Percentiles rank a stretch among this genome's conserved stretches.
Conservation (phyloP, 2,113 vertebrate genomes). For the Dendropsophus ebraccatus region DNA sequence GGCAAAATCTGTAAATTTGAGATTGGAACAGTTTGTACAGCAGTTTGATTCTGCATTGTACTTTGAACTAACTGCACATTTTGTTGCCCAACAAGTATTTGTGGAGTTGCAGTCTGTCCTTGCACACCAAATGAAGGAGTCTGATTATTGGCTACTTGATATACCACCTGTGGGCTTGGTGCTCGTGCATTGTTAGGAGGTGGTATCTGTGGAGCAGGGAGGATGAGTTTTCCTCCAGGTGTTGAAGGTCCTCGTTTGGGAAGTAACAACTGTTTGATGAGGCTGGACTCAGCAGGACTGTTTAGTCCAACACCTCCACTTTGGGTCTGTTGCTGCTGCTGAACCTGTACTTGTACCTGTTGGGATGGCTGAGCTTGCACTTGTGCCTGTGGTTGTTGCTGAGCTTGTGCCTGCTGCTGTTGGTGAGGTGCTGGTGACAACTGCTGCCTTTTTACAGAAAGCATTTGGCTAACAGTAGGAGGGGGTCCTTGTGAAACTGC, state of each 20-base stretch:
- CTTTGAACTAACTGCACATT: constrained; percentile 94
- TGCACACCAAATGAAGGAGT: constrained; percentile 81
- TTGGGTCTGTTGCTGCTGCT: constrained; percentile 74
- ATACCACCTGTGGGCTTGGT: constrained; percentile 91
- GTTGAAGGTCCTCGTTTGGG: constrained; percentile 96
- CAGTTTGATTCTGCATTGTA: constrained; percentile 81
- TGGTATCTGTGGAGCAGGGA: constrained; percentile 96
- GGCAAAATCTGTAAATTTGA: constrained; percentile 88
- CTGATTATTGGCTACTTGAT: constrained; percentile 90
- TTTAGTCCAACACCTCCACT: constrained; percentile 78
- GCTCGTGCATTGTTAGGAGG: constrained; percentile 87
- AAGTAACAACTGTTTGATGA: constrained; percentile 98
- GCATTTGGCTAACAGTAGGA: constrained; percentile 89
- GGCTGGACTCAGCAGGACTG: constrained; percentile 93
- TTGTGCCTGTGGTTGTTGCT: constrained; percentile 71
- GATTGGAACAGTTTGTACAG: constrained; percentile 92
- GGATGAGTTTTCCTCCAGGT: constrained; percentile 96
- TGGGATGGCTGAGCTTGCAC: constrained; percentile 77
- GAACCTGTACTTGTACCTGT: constrained; percentile 72
- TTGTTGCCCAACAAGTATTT: constrained; percentile 85
- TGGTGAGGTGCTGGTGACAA: constrained; percentile 75
- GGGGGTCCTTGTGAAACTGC: constrained; percentile 85
- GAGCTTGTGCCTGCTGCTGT: constrained; percentile 71
- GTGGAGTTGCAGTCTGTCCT: constrained; percentile 81
- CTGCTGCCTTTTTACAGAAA: constrained; percentile 89